Percentiles rank a stretch among this genome's conserved stretches.
Conservation (phyloP, 2,113 vertebrate species). For the Microcebus lehilahytsara region DNA sequence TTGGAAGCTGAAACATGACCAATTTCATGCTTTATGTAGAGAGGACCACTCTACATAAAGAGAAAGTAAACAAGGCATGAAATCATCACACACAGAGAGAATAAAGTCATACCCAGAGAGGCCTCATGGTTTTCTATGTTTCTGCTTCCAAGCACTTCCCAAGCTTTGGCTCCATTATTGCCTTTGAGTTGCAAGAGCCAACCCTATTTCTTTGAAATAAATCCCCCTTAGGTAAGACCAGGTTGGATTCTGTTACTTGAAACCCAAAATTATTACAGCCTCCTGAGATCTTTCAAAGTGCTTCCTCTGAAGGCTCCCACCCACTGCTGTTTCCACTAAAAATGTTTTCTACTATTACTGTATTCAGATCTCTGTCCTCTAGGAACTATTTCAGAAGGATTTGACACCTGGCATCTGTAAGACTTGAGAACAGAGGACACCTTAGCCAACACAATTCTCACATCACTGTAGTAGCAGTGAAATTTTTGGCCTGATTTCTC, state of each 20-base stretch:
- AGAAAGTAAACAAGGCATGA: background rate
- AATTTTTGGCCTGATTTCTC: constrained; percentile 77
- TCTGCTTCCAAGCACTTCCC: background rate
- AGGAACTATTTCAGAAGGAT: constrained; percentile 64
- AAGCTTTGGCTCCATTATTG: background rate
- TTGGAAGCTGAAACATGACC: background rate
- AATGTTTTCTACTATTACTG: constrained; percentile 22
- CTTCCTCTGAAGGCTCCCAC: constrained; percentile 28
- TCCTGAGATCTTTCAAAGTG: constrained; percentile 10
- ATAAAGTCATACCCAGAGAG: background rate
- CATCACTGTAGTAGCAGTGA: constrained; percentile 62
- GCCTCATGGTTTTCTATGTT: background rate
- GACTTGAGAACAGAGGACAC: constrained; percentile 64
- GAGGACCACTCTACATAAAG: background rate
- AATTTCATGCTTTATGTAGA: background rate
- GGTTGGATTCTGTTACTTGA: constrained; percentile 34
- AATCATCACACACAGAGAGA: background rate
- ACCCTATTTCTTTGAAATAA: constrained; percentile 40
- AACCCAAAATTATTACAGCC: background rate
- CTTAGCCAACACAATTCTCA: constrained; percentile 66
- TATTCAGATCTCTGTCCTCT: background rate
- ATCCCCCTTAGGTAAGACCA: constrained; percentile 7
- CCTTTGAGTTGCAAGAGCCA: background rate
- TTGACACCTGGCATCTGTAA: constrained; percentile 54
- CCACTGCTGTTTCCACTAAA: background rate